Conservation (phyloP, 1,140 invertebrate species). For the Cardiocondyla obscurior region DNA sequence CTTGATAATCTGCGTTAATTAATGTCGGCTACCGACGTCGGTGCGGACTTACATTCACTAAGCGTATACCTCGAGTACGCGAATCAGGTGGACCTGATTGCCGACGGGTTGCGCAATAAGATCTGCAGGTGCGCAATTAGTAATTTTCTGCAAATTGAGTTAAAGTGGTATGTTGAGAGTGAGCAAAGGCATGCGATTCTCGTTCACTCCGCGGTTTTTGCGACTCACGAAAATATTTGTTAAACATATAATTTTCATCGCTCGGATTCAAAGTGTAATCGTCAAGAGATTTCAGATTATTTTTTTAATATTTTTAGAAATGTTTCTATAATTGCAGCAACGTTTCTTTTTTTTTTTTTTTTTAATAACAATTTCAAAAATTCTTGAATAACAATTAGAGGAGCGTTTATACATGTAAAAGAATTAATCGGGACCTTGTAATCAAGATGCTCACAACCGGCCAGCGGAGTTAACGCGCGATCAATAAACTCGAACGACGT, state of each 20-base stretch:
- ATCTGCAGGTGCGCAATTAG: slow-evolving; percentile 28
- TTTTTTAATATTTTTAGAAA: neutral
- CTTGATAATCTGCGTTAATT: slow-evolving; percentile 39
- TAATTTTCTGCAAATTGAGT: slow-evolving; percentile 43
- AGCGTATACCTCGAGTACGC: slow-evolving; percentile 30
- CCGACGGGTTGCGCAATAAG: slow-evolving; percentile 15
- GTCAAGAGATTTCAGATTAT: neutral
- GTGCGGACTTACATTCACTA: neutral
- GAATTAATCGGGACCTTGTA: neutral
- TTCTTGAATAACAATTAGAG: neutral
- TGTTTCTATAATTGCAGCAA: neutral
- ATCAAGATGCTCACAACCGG: neutral
- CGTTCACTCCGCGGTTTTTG: neutral
- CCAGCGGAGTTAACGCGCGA: neutral
- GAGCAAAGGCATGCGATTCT: neutral
- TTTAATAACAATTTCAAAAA: neutral
- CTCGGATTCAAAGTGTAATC: neutral
- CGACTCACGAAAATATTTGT: neutral
- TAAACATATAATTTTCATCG: neutral
- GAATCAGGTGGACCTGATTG: slow-evolving; percentile 51
- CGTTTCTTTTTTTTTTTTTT: too few relatives aligned
- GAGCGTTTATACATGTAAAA: neutral
- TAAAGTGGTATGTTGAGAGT: neutral
- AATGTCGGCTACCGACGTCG: slow-evolving; percentile 17
- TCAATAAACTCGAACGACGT: slow-evolving; percentile 2